Conservation (phyloP, 2,797 vertebrate genomes). For the Ctenosaura bakeri region DNA sequence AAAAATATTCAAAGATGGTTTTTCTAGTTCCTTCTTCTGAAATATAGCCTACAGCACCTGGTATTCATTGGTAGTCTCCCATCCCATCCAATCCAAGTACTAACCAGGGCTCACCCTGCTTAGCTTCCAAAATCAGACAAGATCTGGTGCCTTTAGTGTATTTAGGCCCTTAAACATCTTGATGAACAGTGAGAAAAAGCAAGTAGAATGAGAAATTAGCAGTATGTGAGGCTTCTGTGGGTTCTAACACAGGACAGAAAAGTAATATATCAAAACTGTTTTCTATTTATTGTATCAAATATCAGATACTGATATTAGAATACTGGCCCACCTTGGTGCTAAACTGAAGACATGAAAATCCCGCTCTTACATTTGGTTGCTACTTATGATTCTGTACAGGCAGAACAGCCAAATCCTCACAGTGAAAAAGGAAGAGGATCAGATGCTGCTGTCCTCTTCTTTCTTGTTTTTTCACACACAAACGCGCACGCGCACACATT, state of each 20-base stretch:
- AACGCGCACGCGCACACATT: too few relatives aligned
- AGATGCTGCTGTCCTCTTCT: neutral
- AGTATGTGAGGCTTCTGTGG: neutral
- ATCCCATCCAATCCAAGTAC: too few relatives aligned
- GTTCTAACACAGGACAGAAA: neutral
- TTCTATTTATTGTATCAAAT: neutral
- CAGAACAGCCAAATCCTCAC: neutral
- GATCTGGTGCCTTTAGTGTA: too few relatives aligned
- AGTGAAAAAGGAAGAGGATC: neutral
- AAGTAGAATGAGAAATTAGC: conserved; percentile 33
- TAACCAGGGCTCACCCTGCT: too few relatives aligned
- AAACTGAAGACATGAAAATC: neutral
- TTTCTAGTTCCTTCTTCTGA: too few relatives aligned
- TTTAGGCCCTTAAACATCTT: neutral
- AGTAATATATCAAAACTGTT: neutral
- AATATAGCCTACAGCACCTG: too few relatives aligned
- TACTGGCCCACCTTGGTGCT: neutral
- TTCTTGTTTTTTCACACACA: too few relatives aligned
- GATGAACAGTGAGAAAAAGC: conserved; percentile 44
- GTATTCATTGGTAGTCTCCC: too few relatives aligned
- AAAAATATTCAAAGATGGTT: too few relatives aligned
- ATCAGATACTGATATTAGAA: neutral
- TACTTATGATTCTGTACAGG: neutral
- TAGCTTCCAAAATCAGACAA: too few relatives aligned
- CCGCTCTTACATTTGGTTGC: neutral